phyloP scores from a whole-genome alignment of 1,140 invertebrate genomes.

The Melipona quadrifasciata region DNA sequence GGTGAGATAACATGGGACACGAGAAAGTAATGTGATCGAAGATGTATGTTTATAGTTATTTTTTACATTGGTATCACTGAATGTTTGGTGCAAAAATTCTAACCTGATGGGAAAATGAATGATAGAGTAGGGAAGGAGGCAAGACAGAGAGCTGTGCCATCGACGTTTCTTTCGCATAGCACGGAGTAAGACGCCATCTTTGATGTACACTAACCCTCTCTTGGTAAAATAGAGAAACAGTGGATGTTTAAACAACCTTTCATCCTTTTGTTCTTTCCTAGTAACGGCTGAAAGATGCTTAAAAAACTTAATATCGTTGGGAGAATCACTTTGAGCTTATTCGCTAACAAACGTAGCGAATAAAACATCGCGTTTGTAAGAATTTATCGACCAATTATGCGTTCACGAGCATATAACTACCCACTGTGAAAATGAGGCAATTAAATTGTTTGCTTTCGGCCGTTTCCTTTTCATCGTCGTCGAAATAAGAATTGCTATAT shows the following conservation, averaged over 20 bases:
- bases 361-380: background rate
- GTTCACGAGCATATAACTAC: background rate
- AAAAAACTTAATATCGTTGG: background rate
- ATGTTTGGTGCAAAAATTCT: background rate
- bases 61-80: no score
- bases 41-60: background rate
- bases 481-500: conserved; percentile 5
- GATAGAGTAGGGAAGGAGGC: background rate
- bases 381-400: conserved; percentile 14
- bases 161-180: background rate
- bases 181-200: conserved; percentile 41
- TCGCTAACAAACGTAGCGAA: background rate
- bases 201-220: background rate
- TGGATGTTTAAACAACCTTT: background rate
- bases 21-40: background rate
- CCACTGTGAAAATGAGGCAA: no score
- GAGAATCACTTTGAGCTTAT: background rate
- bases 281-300: no score
- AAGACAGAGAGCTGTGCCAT: conserved; percentile 47
- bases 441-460: background rate
- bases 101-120: background rate
- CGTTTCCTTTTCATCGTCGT: background rate
- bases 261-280: background rate
- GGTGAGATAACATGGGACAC: no score
- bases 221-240: conserved; percentile 35